These are phyloP conservation scores for Agrotis segetum DNA, from an alignment of 2,888 invertebrate species.

Conservation along the genomic window DNA sequence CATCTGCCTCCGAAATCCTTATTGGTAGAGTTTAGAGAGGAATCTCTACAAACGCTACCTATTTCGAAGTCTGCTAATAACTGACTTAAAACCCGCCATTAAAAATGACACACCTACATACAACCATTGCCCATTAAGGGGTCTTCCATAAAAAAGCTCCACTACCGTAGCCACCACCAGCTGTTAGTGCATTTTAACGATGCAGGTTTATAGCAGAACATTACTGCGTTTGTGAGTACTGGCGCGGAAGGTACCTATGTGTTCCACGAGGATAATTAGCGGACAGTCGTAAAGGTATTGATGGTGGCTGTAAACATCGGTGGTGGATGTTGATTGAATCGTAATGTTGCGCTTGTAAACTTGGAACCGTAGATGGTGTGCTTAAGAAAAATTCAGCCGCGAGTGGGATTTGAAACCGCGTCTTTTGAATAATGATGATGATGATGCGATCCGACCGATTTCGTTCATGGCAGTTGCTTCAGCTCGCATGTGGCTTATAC, in stretches of 20 bases:
- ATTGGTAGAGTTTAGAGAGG: no score
- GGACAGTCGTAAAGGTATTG: conserved; percentile 10
- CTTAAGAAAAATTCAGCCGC: no score
- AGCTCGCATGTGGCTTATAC: no score
- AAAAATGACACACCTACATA: conserved; percentile 5
- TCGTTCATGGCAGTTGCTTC: no score
- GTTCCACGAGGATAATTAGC: conserved; percentile 19
- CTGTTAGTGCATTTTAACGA: conserved; percentile 58
- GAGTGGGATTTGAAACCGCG: no score
- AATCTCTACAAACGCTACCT: no score
- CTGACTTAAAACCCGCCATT: conserved; percentile 17
- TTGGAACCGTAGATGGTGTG: no score
- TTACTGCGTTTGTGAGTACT: conserved; percentile 34
- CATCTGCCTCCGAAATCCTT: no score
- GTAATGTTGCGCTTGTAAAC: not conserved
- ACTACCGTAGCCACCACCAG: conserved; percentile 15
- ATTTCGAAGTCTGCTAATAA: no score
- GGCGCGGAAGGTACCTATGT: not conserved
- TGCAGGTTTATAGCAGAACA: conserved; percentile 38
- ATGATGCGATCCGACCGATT: no score
- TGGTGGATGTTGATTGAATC: not conserved
- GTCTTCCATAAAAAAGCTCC: conserved; percentile 37
- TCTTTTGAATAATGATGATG: no score
- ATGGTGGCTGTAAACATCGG: conserved; percentile 7
- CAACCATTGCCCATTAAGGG: conserved; percentile 29